Percentiles rank a stretch among this genome's conserved stretches.
These are phyloP conservation scores for Drosophila quadrilineata DNA, from an alignment of 1,140 invertebrate species.

Conservation along the genomic window DNA sequence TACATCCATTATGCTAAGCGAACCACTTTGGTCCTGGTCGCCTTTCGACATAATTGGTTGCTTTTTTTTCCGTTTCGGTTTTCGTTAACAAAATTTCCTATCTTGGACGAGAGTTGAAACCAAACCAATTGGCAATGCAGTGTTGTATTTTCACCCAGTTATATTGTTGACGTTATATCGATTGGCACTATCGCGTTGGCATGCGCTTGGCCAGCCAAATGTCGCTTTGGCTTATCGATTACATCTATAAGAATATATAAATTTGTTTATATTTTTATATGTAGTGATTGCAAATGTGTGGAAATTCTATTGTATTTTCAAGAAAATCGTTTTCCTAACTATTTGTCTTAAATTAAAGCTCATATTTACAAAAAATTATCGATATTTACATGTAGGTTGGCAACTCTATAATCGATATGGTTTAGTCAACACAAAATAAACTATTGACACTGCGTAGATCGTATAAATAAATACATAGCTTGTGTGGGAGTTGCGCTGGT, in stretches of 20 bases:
- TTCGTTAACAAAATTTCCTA: constrained; percentile 46
- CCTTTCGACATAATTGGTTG: constrained; percentile 80
- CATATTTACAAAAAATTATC: too few relatives aligned
- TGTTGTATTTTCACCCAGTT: constrained; percentile 22
- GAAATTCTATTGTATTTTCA: too few relatives aligned
- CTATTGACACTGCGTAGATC: constrained; percentile 21
- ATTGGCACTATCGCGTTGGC: too few relatives aligned
- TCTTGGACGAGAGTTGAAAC: constrained; percentile 44
- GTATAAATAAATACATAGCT: background rate
- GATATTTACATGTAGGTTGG: too few relatives aligned
- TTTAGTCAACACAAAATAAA: constrained; percentile 2
- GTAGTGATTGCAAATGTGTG: too few relatives aligned
- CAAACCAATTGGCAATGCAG: constrained; percentile 27
- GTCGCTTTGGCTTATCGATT: too few relatives aligned
- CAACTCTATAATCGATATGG: background rate
- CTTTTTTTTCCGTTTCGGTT: constrained; percentile 45
- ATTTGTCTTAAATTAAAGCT: too few relatives aligned
- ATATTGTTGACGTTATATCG: constrained; percentile 2
- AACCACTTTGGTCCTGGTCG: constrained; percentile 67
- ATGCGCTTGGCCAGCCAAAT: too few relatives aligned
- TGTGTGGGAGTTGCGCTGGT: background rate
- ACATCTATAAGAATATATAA: too few relatives aligned
- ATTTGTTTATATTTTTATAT: too few relatives aligned
- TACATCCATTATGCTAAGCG: constrained; percentile 78
- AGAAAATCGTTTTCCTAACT: too few relatives aligned